Conservation (phyloP, 2,113 vertebrate species). For the Reinhardtius hippoglossoides region DNA sequence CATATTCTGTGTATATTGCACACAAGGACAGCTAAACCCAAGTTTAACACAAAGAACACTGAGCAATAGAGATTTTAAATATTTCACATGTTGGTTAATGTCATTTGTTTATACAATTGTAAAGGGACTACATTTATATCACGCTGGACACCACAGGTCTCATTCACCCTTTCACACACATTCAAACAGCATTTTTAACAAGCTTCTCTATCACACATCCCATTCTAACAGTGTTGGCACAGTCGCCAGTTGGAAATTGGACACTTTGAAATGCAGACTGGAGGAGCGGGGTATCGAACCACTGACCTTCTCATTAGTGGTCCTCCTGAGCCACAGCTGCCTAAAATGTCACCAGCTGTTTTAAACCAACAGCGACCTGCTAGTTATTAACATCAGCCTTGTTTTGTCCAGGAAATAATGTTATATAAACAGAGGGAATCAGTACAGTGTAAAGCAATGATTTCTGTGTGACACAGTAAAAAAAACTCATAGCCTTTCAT, state of each 20-base stretch:
- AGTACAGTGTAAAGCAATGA: background rate
- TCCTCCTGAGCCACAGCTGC: background rate
- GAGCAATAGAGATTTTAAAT: no score
- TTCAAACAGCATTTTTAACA: no score
- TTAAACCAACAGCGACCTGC: background rate
- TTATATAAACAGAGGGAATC: background rate
- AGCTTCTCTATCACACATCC: no score
- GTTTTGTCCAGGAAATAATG: no score
- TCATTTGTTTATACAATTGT: background rate
- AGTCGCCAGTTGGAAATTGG: no score
- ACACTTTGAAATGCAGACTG: background rate
- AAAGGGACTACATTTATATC: background rate
- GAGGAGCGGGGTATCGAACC: background rate
- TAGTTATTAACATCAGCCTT: background rate
- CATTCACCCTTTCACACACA: background rate
- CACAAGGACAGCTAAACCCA: background rate
- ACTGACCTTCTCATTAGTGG: background rate
- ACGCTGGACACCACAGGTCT: background rate
- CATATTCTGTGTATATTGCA: background rate
- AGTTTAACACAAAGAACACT: background rate
- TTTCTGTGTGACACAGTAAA: background rate
- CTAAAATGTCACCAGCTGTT: background rate
- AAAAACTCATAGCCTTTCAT: background rate
- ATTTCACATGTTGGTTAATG: background rate
- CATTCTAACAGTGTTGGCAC: no score